Base-by-base conservation (phyloP, 92 coral and sea anemone genomes). In the Umimayanthus kanabou region DNA sequence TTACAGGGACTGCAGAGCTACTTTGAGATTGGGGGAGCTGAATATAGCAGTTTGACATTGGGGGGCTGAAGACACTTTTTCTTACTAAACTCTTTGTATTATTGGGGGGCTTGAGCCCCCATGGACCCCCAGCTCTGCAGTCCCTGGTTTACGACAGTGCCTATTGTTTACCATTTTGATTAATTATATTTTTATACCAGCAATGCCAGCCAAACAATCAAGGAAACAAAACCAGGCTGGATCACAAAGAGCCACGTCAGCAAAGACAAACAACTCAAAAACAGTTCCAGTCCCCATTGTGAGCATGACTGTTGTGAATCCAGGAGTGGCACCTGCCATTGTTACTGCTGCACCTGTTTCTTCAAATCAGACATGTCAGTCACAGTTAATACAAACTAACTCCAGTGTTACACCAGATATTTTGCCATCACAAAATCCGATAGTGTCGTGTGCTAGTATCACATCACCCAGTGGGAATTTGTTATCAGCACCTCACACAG, bases 151-250 rank as follows among this genome's bases (percentile, higher is more conserved):
- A 73, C 9, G 25, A 18, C 28, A 25, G 25, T 39, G n/a, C 25
- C 1, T 53, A 2, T 1, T 53, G 4, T 18, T 53, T 14, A 53
- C 10, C 30, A 23, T 76, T 9, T 39, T 39, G 43, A 76, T 76
- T 80, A 23, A 53, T 57, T 28, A 15, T 55, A 33, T 55, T 80
- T 53, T 61, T 30, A 14, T 28, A 53, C 70, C 70, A 57, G 39
- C 66, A 83, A 58, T 43, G 9, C 47, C 74, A 71, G 3, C 22
- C 23, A 83, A 83, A 45, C 87, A 69, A 4, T 73, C 9, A 13
- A 83, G 74, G 16, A 83, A 69, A 33, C 77, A 70, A 29, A 83
- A 69, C 66, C 67, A 77, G 26, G 8, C 66, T 4, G 78, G 66
- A 70, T 70, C 87, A 61, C 53, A 65, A 65, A 40, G 73, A n/a